phyloP scores from a whole-genome alignment of 2,113 vertebrate genomes.

The Aix galericulata region DNA sequence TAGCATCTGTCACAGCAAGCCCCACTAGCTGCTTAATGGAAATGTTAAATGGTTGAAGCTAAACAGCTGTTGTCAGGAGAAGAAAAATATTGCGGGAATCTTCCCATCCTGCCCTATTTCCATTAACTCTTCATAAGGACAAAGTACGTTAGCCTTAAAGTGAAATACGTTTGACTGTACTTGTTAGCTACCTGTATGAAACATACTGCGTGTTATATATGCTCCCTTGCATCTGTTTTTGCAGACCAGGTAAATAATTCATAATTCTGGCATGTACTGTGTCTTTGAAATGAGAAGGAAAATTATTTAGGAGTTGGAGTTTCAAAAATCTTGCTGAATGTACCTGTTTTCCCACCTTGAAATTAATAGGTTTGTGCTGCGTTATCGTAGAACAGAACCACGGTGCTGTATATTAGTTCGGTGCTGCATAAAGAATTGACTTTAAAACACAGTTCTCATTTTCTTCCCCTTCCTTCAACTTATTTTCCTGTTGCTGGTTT shows the following conservation, averaged over 20 bases:
- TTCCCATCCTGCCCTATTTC: neutral
- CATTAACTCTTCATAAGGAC: neutral
- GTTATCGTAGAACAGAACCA: neutral
- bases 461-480: neutral
- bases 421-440: neutral
- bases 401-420: neutral
- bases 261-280: neutral
- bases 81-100: neutral
- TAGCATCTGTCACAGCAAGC: neutral
- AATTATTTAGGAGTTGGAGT: neutral
- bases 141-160: neutral
- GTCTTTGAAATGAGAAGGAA: neutral
- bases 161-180: neutral
- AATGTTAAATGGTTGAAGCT: neutral
- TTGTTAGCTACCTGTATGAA: neutral
- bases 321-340: neutral
- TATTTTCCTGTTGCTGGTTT: neutral
- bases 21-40: neutral
- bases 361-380: neutral
- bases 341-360: neutral
- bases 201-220: rapidly evolving
- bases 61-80: neutral
- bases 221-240: neutral
- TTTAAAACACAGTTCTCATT: neutral
- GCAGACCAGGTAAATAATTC: neutral